Base-by-base conservation (phyloP, 2,888 invertebrate genomes). In the Melieria omissa region DNA sequence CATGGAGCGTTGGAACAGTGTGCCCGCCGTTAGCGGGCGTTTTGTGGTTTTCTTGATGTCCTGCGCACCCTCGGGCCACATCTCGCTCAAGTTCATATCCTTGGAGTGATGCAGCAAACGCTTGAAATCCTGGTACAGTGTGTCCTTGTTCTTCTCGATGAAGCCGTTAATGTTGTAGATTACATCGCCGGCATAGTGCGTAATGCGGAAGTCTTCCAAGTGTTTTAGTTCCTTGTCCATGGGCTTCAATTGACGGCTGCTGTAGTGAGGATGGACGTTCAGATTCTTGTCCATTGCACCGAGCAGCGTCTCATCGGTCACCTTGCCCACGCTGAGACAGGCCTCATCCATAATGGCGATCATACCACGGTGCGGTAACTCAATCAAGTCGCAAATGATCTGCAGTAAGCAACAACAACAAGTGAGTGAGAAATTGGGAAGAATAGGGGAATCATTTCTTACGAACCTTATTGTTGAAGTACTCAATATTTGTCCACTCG, bases 41-140 rank as follows among this genome's bases (percentile, higher is more conserved):
- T 98, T 98, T 0, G 98, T 99, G 8, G 96, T 97, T 90, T 94
- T 92, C 54, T 92, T 92, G 79, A 98, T 95, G 81, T 96, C 91
- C 81, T 94, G 92, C 42, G 94, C 95, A 45, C 99, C 99, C 86
- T 99, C 99, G 0, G 98, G 98, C 97, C 98, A 99, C 97, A 99
- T 97, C 73, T 89, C 88, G 58, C 92, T 91, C 57, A 99, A 89
- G 77, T 95, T 91, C 29, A 88, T 84, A 87, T 96, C 94, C 71
- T 88, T 89, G 63, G 97, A 97, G 82, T 93, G 92, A 87, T 92
- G 97, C 77, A 98, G 89, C 71, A 99, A 88, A 45, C 99, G 89
- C 88, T 98, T 99, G 83, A 99, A 95, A 88, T 99, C 98, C 89
- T 98, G 98, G 89, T 96, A 99, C 64, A 99, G 89, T 0, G 95